Conservation (phyloP, 2,113 vertebrate species). For the Loxodonta africana region DNA sequence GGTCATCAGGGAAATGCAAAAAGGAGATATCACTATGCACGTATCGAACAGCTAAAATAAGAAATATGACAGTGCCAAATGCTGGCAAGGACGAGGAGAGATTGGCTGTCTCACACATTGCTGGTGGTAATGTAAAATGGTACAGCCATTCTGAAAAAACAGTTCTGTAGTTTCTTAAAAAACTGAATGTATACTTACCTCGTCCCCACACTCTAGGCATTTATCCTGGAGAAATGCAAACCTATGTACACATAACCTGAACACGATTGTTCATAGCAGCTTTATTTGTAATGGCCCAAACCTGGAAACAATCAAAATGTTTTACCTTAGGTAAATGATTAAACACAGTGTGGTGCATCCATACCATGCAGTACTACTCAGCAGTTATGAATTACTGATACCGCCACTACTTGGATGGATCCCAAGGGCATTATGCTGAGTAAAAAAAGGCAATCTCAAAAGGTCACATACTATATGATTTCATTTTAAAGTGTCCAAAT, state of each 20-base stretch:
- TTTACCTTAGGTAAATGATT: not conserved
- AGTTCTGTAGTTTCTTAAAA: not conserved
- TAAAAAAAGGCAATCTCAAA: conserved; percentile 16
- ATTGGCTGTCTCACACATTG: not conserved
- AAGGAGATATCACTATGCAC: not conserved
- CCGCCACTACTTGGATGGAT: not conserved
- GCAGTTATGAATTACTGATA: not conserved
- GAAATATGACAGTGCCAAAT: conserved; percentile 9
- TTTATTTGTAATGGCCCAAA: conserved; percentile 17
- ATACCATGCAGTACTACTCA: not conserved
- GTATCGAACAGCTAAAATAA: not conserved
- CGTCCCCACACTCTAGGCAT: not conserved
- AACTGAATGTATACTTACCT: not conserved
- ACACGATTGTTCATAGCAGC: not conserved
- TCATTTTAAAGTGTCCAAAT: not conserved
- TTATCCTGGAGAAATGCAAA: conserved; percentile 30
- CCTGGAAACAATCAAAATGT: conserved; percentile 17
- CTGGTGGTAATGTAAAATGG: not conserved
- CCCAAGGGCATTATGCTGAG: not conserved
- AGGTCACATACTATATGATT: not conserved
- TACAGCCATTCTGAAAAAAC: not conserved
- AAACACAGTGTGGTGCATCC: not conserved
- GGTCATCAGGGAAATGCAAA: conserved; percentile 4
- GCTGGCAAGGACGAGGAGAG: not conserved
- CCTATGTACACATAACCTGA: not conserved